Percentiles rank a stretch among this genome's conserved stretches.
phyloP scores from a whole-genome alignment of 2,888 invertebrate species.

The Tipula vernalis region DNA sequence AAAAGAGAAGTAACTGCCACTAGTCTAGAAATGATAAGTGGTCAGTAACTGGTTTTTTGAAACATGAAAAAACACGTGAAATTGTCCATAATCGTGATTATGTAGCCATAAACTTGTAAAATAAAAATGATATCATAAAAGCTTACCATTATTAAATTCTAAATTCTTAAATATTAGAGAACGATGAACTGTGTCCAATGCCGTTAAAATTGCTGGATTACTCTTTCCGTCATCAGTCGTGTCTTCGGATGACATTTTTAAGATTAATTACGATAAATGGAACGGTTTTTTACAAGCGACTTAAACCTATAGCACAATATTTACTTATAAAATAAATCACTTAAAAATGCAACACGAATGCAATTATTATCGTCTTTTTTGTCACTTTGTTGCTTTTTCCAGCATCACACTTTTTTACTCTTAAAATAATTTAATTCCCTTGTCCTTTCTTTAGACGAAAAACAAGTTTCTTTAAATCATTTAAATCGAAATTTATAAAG shows the following conservation, averaged over 20 bases:
- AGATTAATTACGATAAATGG: not conserved
- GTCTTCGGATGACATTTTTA: not conserved
- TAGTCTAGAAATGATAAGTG: not conserved
- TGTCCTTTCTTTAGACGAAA: not conserved
- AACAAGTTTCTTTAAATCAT: not conserved
- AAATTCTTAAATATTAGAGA: conserved; percentile 12
- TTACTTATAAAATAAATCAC: not conserved
- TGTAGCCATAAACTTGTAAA: not conserved
- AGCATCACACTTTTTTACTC: not conserved
- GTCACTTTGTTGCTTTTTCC: not conserved
- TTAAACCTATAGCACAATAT: not conserved
- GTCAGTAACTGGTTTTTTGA: not conserved
- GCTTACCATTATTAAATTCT: conserved; percentile 5
- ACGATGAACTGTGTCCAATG: conserved; percentile 13
- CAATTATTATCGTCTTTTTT: not conserved
- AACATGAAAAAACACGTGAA: not conserved
- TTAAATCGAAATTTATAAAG: not conserved
- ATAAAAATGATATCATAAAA: not conserved
- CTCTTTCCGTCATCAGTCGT: not conserved
- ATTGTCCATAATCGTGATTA: not conserved
- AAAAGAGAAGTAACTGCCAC: not conserved
- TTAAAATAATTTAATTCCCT: not conserved
- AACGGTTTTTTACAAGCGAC: not conserved
- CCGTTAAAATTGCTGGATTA: conserved; percentile 12
- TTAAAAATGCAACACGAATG: not conserved